Base-by-base conservation (phyloP, 2,113 vertebrate species). In the Odontesthes bonariensis region DNA sequence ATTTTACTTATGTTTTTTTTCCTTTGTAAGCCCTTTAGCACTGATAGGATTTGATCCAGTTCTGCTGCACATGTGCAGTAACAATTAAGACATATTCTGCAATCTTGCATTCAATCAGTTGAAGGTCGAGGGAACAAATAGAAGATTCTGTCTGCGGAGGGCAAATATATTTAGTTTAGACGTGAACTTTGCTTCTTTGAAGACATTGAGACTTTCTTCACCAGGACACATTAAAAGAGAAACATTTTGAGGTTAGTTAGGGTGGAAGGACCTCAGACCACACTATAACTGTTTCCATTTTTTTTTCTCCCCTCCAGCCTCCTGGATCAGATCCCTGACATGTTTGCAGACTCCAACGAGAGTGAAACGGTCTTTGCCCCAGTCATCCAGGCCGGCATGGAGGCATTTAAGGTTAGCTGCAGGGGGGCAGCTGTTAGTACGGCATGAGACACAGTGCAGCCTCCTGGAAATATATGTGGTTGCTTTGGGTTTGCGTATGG, bases 311-410 rank as follows among this genome's bases (percentile, higher is more conserved):
- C 72, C 82, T 62, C 0, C 12, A 99, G 97, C 83, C 95, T 99
- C 75, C 88, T 99, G 93, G 96, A 96, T 80, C 96, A 99, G 92
- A 99, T 99, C 92, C 97, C 98, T 33, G 96, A 98, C 82, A 95
- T 99, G 95, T 99, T 99, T 95, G 96, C 95, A 3, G 96, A 98
- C 81, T 96, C 96, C 22, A 95, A 94, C 0, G 97, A 98, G 92
- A 97, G 96, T 3, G 97, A 99, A 91, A 97, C 97, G 2, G 94
- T 99, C 85, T 99, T 97, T 0, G 95, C 94, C 56, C 97, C 97
- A 0, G 94, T 99, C 81, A 94, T 99, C 87, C 97, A 97, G 86
- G 97, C 97, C 9, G 97, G 97, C 23, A 88, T 98, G 92, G 97
- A 99, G 88, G 97, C 97, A 0, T 91, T 99, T 8, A 98, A 98